Base-by-base conservation (phyloP, 2,797 vertebrate genomes). In the Acrossocheilus fasciatus region DNA sequence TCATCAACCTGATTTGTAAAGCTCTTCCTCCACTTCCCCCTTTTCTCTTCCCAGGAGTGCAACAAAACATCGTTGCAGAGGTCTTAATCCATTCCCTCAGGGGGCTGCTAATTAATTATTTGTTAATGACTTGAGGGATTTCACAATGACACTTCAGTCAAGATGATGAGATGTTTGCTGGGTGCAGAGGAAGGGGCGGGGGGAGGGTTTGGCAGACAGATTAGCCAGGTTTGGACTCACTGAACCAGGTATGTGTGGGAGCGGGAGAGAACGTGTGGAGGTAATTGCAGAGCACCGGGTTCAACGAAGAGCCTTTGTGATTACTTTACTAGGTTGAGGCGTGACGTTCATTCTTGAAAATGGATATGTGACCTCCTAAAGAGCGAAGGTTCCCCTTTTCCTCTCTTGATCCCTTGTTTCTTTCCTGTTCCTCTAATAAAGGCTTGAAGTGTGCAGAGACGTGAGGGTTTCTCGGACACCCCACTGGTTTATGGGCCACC, bases 81-180 rank as follows among this genome's bases (percentile, higher is more conserved):
- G 82, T 81, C 81, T 73, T 82, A 82, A 87, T 86, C 87, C 62
- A 34, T 12, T 84, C 92, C 93, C 93, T 91, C 10, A 0, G 90
- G 93, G 85, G 94, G 92, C 91, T 92, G 91, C 89, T 95, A 95
- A 96, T 95, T 94, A 95, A 95, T 89, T 87, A 94, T 95, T 94
- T 92, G 89, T 93, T 95, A 96, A 96, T 95, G 94, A 94, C 94
- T 95, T 95, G 62, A 89, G 94, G 94, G 95, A 94, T 89, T 88
- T 93, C 81, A 87, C 87, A 87, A 90, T 78, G 90, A 81, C 36
- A 50, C 91, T 88, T 86, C 47, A 82, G 89, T 89, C 87, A 87
- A 89, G 91, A 90, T 91, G 92, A 89, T 89, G 66, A 87, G 77
- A 87, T 74, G 68, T 85, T 88, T 87, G 79, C 75, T 80, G 85